phyloP scores from a whole-genome alignment of 2,888 invertebrate genomes.

The Serripes groenlandicus region DNA sequence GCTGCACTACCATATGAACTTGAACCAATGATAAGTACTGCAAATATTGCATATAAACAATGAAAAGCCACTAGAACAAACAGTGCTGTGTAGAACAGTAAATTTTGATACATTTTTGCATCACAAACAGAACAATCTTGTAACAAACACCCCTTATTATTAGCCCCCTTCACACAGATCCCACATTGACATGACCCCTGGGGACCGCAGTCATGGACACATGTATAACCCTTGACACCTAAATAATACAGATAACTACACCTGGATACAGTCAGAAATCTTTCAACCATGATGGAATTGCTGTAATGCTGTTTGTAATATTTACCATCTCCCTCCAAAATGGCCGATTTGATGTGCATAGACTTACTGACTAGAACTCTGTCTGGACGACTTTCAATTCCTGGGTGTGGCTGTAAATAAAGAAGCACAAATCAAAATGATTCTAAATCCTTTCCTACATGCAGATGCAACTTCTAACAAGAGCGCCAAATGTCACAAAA shows the following conservation, averaged over 20 bases:
- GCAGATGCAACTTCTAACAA: no score
- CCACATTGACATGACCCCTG: conserved; percentile 83
- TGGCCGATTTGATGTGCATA: conserved; percentile 55
- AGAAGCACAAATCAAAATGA: no score
- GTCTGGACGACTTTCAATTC: conserved; percentile 82
- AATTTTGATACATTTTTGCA: conserved; percentile 52
- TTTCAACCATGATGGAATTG: conserved; percentile 68
- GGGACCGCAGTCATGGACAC: conserved; percentile 83
- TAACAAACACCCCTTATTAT: conserved; percentile 72
- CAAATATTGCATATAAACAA: conserved; percentile 73
- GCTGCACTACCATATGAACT: conserved; percentile 67
- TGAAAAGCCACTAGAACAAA: conserved; percentile 62
- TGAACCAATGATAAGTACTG: conserved; percentile 73
- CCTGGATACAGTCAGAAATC: conserved; percentile 70
- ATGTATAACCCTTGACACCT: conserved; percentile 78
- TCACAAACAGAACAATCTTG: conserved; percentile 79
- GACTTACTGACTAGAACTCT: conserved; percentile 75
- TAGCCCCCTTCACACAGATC: conserved; percentile 78
- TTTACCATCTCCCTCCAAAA: conserved; percentile 72
- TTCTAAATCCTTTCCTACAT: no score
- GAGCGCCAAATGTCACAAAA: background rate
- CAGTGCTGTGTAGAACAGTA: conserved; percentile 59
- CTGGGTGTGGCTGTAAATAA: conserved; percentile 78
- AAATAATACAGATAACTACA: conserved; percentile 67
- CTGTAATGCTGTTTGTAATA: conserved; percentile 72